These are phyloP conservation scores for Callaeas wilsoni DNA, from an alignment of 2,113 vertebrate species.

Conservation along the genomic window DNA sequence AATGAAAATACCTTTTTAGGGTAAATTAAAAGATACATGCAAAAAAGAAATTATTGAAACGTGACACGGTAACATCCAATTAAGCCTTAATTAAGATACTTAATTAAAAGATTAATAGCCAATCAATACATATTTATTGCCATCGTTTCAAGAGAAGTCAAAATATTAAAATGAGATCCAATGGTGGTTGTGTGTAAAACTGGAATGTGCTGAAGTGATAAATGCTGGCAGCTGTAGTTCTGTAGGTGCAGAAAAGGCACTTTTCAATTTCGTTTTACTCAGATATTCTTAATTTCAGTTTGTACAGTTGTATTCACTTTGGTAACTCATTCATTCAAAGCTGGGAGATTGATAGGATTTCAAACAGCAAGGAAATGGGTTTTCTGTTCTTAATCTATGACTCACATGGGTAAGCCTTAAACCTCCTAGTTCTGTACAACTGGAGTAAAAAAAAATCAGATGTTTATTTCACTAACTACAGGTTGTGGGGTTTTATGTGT, in stretches of 20 bases:
- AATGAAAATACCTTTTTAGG: not conserved
- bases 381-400: not conserved
- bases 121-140: not conserved
- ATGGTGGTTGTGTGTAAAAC: not conserved
- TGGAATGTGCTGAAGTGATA: not conserved
- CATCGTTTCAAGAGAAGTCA: not conserved
- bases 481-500: not conserved
- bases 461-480: not conserved
- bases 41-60: not conserved
- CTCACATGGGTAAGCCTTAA: not conserved
- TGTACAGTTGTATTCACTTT: not conserved
- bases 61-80: not conserved
- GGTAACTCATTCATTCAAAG: not conserved
- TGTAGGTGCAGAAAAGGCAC: not conserved
- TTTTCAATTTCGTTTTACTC: not conserved
- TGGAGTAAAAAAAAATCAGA: not conserved
- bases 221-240: not conserved
- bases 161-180: not conserved
- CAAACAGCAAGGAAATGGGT: not conserved
- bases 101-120: not conserved
- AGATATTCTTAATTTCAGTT: not conserved
- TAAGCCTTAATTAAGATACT: not conserved
- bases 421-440: not conserved
- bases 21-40: not conserved
- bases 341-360: not conserved